phyloP scores from a whole-genome alignment of 1,140 invertebrate species.

The Solenopsis fugax region DNA sequence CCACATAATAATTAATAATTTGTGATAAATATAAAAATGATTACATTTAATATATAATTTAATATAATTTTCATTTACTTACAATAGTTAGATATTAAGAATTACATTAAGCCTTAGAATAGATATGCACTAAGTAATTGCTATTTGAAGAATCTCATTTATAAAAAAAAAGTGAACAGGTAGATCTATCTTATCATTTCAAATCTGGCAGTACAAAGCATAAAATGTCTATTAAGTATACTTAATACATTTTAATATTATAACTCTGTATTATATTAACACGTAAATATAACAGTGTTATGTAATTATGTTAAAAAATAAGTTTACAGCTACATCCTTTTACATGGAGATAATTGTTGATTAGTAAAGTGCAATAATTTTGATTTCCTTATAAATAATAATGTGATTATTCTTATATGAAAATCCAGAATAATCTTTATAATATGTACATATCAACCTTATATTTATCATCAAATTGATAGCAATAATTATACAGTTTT shows the following conservation, averaged over 20 bases:
- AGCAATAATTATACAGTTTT: constrained; percentile 19
- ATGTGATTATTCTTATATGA: constrained; percentile 29
- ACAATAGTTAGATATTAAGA: constrained; percentile 23
- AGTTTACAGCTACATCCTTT: constrained; percentile 7
- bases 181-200: constrained; percentile 49
- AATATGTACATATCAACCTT: constrained; percentile 26
- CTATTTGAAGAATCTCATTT: constrained; percentile 34
- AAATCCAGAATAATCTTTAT: constrained; percentile 11
- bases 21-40: constrained; percentile 39
- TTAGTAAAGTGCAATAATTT: neutral
- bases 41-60: constrained; percentile 43
- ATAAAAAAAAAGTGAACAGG: neutral
- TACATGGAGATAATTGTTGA: constrained; percentile 12
- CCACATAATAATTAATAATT: constrained; percentile 27
- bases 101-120: constrained; percentile 5
- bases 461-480: constrained; percentile 24
- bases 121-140: neutral
- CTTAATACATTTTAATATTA: constrained; percentile 44
- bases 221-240: constrained; percentile 10
- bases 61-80: neutral
- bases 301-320: constrained; percentile 19
- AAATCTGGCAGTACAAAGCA: constrained; percentile 15
- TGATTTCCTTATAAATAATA: constrained; percentile 1
- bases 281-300: neutral
- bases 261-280: constrained; percentile 3